These are phyloP conservation scores for Lycocerus yunnanus DNA, from an alignment of 2,888 invertebrate genomes.

Conservation along the genomic window DNA sequence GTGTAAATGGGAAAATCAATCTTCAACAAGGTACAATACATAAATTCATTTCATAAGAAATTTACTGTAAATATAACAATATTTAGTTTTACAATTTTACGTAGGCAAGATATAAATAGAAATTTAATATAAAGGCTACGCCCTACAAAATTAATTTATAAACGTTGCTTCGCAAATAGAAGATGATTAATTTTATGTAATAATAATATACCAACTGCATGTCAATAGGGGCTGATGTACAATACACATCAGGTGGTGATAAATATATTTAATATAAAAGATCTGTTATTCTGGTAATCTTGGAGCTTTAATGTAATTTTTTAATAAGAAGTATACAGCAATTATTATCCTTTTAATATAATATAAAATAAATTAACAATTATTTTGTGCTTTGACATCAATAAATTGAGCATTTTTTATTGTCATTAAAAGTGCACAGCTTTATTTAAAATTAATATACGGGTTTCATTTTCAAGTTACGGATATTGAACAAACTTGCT, in stretches of 20 bases:
- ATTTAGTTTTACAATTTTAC: neutral
- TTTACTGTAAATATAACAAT: neutral
- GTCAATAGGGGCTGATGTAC: slow-evolving; percentile 7
- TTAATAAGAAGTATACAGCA: neutral
- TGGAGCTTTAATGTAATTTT: neutral
- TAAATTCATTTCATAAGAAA: neutral
- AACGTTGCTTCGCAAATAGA: neutral
- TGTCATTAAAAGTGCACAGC: neutral
- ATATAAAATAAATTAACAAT: neutral
- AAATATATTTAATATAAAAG: neutral
- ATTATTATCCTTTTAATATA: neutral
- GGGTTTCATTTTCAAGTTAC: neutral
- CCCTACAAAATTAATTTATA: neutral
- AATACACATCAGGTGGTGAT: neutral
- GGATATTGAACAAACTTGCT: neutral
- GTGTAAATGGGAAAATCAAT: neutral
- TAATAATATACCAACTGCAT: slow-evolving; percentile 14
- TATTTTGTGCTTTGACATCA: neutral
- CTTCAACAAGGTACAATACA: neutral
- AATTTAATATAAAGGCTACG: neutral
- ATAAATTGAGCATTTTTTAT: neutral
- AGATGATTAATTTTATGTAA: slow-evolving; percentile 15
- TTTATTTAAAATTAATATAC: neutral
- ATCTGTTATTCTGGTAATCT: neutral
- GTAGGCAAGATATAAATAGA: neutral